These are phyloP conservation scores for Andrena cerasifolii DNA, from an alignment of 1,140 invertebrate genomes.

Conservation along the genomic window DNA sequence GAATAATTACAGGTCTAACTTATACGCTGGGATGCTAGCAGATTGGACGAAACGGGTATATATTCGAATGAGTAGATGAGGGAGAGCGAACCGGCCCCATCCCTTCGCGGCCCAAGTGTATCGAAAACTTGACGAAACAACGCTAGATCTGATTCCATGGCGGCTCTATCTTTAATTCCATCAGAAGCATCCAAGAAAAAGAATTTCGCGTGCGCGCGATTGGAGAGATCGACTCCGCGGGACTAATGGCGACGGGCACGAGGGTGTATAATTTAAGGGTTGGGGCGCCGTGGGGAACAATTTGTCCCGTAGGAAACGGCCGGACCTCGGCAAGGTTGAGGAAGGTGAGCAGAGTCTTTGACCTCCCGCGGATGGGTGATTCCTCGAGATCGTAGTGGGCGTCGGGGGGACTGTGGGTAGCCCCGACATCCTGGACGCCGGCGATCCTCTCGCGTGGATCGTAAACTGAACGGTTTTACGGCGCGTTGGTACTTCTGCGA, in stretches of 20 bases:
- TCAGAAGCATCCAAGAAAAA: too few relatives aligned
- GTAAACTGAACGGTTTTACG: constrained; percentile 23
- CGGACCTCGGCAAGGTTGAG: constrained; percentile 35
- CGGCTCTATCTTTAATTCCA: too few relatives aligned
- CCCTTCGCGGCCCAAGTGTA: too few relatives aligned
- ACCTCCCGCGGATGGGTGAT: constrained; percentile 50
- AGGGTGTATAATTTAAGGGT: constrained; percentile 52
- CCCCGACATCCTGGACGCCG: constrained; percentile 31
- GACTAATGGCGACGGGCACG: constrained; percentile 16
- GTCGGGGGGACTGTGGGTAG: constrained; percentile 58
- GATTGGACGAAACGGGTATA: too few relatives aligned
- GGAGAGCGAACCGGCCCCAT: too few relatives aligned
- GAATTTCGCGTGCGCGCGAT: background rate
- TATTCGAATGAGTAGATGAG: too few relatives aligned
- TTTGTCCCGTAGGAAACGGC: constrained; percentile 42
- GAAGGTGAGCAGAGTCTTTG: constrained; percentile 62
- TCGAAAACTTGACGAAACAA: too few relatives aligned
- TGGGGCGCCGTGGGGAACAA: constrained; percentile 44
- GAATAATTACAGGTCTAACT: too few relatives aligned
- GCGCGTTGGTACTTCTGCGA: background rate
- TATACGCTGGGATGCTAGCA: too few relatives aligned
- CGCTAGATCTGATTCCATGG: too few relatives aligned
- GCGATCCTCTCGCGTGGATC: constrained; percentile 9
- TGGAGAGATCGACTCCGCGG: background rate
- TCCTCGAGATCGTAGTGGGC: constrained; percentile 56